phyloP scores from a whole-genome alignment of 2,797 vertebrate species.

The Acipenser ruthenus region DNA sequence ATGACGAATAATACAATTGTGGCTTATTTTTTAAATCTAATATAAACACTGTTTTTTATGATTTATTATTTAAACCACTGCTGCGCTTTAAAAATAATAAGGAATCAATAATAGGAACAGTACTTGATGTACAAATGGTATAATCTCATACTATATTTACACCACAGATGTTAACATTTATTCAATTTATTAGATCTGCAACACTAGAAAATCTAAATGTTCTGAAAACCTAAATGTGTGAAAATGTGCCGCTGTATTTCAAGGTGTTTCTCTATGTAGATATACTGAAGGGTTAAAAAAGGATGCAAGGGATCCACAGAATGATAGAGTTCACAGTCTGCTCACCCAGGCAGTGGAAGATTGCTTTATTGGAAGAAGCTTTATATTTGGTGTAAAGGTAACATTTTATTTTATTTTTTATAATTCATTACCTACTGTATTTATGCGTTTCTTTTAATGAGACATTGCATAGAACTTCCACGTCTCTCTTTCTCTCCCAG shows the following conservation, averaged over 20 bases:
- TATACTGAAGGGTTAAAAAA: constrained; percentile 46
- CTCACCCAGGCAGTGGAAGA: constrained; percentile 72
- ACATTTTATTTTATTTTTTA: no score
- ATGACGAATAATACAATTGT: background rate
- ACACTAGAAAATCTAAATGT: background rate
- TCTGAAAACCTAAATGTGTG: background rate
- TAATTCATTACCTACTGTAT: no score
- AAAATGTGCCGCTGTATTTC: background rate
- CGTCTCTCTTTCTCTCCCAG: no score
- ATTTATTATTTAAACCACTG: background rate
- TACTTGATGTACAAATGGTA: background rate
- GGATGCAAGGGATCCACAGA: constrained; percentile 33
- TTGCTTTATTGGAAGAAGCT: constrained; percentile 80
- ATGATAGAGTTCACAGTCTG: constrained; percentile 36
- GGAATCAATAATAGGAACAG: background rate
- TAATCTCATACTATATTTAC: background rate
- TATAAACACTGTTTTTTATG: background rate
- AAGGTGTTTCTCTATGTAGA: constrained; percentile 25
- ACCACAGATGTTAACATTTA: background rate
- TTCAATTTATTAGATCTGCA: background rate
- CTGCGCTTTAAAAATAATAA: background rate
- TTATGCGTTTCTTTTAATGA: no score
- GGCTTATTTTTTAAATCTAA: background rate
- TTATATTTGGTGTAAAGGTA: constrained; percentile 90
- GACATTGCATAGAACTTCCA: no score